Percentiles rank a stretch among this genome's conserved stretches.
Evolutionary conservation across 2,888 invertebrate genomes (phyloP).

Genomic region (Nebria brevicollis): DNA sequence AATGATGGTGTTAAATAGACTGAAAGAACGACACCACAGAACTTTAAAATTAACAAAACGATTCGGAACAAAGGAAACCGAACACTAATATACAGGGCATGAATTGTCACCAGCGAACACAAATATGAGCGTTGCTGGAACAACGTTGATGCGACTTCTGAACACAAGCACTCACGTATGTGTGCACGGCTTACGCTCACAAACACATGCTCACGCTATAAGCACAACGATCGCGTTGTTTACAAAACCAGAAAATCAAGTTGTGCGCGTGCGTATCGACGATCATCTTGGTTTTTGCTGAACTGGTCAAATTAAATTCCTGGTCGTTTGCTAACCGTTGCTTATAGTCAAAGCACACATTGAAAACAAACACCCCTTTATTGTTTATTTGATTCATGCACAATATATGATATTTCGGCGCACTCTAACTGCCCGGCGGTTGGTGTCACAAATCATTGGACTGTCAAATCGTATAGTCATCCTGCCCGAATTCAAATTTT

Average conservation of each 20-base stretch:
- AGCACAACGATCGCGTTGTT: slow-evolving; percentile 26
- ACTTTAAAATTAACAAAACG: neutral
- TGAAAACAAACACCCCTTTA: neutral
- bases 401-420: neutral
- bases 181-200: slow-evolving; percentile 2
- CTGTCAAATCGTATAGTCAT: too few relatives aligned
- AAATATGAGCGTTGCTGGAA: neutral
- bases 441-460: too few relatives aligned
- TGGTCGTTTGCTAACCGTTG: neutral
- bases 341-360: neutral
- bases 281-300: slow-evolving; percentile 4
- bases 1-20: neutral
- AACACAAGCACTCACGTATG: neutral
- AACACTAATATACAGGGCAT: neutral
- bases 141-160: neutral
- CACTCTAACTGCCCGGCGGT: too few relatives aligned
- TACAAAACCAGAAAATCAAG: slow-evolving; percentile 43
- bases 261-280: slow-evolving; percentile 36
- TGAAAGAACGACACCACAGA: neutral
- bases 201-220: slow-evolving; percentile 18
- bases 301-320: neutral
- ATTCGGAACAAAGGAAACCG: neutral
- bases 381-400: neutral
- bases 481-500: too few relatives aligned
- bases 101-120: neutral